Conservation (phyloP, 2,797 vertebrate genomes). For the Neostethus bicornis region DNA sequence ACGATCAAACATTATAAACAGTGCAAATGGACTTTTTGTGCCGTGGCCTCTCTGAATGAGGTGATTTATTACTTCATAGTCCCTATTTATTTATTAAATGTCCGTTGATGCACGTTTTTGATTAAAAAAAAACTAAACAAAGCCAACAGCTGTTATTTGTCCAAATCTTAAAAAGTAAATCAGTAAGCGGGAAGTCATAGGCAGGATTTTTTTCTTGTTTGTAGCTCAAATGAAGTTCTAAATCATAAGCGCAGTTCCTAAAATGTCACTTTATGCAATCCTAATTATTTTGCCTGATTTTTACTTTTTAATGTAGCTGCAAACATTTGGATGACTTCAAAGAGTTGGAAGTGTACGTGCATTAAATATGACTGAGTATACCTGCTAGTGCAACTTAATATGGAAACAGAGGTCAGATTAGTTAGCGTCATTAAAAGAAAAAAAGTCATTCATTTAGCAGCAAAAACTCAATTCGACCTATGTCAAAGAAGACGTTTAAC, state of each 20-base stretch:
- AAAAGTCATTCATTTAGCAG: constrained; percentile 20
- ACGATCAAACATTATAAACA: constrained; percentile 21
- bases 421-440: constrained; percentile 31
- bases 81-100: constrained; percentile 9
- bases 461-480: constrained; percentile 14
- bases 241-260: constrained; percentile 40
- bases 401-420: constrained; percentile 23
- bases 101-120: constrained; percentile 21
- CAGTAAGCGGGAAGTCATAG: constrained; percentile 25
- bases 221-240: constrained; percentile 41
- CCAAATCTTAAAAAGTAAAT: constrained; percentile 30
- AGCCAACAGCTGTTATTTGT: constrained; percentile 41
- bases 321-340: constrained; percentile 41
- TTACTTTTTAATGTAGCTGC: constrained; percentile 28
- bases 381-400: constrained; percentile 30
- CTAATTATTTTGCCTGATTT: constrained; percentile 24
- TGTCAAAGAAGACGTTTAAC: constrained; percentile 26
- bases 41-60: constrained; percentile 1
- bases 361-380: constrained; percentile 28
- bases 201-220: constrained; percentile 7
- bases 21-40: constrained; percentile 9
- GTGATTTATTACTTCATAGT: constrained; percentile 26
- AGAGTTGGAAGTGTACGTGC: constrained; percentile 27
- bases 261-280: constrained; percentile 37
- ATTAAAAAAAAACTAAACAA: constrained; percentile 44